Percentiles rank a stretch among this genome's conserved stretches.
Conservation (phyloP, 1,140 invertebrate genomes). For the Trichogramma pretiosum region DNA sequence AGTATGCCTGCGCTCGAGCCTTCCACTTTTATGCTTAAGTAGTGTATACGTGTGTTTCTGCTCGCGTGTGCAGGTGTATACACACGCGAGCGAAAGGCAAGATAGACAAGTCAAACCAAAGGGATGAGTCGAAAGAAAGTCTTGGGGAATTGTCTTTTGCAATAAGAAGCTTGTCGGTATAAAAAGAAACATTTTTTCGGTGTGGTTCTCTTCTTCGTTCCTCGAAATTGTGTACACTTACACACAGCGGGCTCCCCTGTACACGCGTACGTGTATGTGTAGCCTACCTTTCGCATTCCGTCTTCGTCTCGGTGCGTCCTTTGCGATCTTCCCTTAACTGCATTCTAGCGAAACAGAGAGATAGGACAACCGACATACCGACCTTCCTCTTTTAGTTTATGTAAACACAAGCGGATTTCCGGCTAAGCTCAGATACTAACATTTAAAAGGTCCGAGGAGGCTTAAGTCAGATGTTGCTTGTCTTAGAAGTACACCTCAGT, state of each 20-base stretch:
- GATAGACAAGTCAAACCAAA: not conserved
- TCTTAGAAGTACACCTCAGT: not conserved
- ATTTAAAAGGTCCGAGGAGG: not conserved
- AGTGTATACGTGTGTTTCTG: not conserved
- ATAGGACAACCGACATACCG: too few relatives aligned
- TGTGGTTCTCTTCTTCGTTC: not conserved
- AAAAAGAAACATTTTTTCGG: slow-evolving; percentile 22
- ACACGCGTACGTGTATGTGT: not conserved
- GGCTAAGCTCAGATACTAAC: slow-evolving; percentile 5
- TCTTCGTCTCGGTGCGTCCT: slow-evolving; percentile 5
- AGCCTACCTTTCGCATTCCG: not conserved
- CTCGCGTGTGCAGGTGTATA: not conserved
- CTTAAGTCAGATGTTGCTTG: not conserved
- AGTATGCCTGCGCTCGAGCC: too few relatives aligned
- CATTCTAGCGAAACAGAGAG: not conserved
- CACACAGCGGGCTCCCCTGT: not conserved
- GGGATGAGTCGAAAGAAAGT: not conserved
- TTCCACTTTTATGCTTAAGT: too few relatives aligned
- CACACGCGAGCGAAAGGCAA: not conserved
- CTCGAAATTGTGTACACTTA: slow-evolving; percentile 6
- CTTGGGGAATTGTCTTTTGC: slow-evolving; percentile 19
- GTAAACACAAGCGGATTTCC: slow-evolving; percentile 22
- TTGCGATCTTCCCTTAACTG: not conserved
- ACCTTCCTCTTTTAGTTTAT: slow-evolving; percentile 14
- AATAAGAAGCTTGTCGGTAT: slow-evolving; percentile 22